Evolutionary conservation across 1,140 invertebrate genomes (phyloP), one percentile per base, ranked within the genome.

Genomic region (Aphelenchoides fujianensis): DNA sequence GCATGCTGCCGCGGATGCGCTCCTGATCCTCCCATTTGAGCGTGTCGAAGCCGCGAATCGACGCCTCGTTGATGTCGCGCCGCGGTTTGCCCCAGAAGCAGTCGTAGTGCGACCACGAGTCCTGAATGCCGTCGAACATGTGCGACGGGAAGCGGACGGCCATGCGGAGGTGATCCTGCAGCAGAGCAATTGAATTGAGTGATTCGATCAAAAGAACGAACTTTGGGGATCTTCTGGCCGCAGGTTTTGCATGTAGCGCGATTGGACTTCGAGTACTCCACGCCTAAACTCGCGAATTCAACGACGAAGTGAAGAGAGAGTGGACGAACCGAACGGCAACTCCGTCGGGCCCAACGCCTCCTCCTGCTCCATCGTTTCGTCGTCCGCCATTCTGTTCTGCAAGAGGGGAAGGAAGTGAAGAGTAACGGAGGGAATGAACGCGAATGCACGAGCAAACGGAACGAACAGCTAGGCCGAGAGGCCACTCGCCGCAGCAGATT

Each of bases 231-330:
- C 81, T 91, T 92, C 71, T 90, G 89, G 76, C 92, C 90, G 86
- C 95, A 98, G 0, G 90, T 91, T 77, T 89, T 88, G 80, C 95
- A 98, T 28, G 86, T 88, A 41, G 93, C 90, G 70, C 90, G 87
- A 68, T 88, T 90, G 3, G 92, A 92, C 85, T 95, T 95, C 0
- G 95, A 90, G 87, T 96, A 95, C 82, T 96, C 92, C 9, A 93
- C 88, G 7, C 57, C 61, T 41, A 27, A 70, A n/a, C n/a, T n/a
- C n/a, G n/a, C n/a, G n/a, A n/a, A n/a, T n/a, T n/a, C n/a, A n/a
- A n/a, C n/a, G n/a, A n/a, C n/a, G n/a, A n/a, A n/a, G n/a, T n/a
- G n/a, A n/a, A n/a, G n/a, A n/a, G n/a, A n/a, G n/a, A n/a, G n/a
- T n/a, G n/a, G n/a, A n/a, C n/a, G n/a, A n/a, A n/a, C n/a, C n/a